A percentile compares a stretch with the other conserved stretches of the same genome.
Conservation (phyloP, 1,140 invertebrate genomes). For the Alviniconcha marisindica region DNA sequence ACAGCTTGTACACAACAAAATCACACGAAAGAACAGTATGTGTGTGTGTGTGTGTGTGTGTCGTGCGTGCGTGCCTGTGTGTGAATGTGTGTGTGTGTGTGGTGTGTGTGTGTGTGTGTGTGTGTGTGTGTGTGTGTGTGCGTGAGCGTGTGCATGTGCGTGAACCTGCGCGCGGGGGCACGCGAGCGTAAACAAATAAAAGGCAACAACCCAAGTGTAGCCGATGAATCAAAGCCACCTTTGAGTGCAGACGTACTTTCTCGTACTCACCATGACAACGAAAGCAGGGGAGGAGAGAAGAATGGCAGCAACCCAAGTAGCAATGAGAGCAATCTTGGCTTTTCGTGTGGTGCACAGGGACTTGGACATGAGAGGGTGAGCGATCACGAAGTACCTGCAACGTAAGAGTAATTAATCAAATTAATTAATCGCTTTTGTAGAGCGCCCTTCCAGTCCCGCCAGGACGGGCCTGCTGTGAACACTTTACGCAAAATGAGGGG, state of each 20-base stretch:
- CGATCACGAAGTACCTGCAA: slow-evolving; percentile 85
- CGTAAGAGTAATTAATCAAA: too few relatives aligned
- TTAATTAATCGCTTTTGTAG: too few relatives aligned
- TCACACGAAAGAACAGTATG: too few relatives aligned
- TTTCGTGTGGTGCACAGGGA: slow-evolving; percentile 85
- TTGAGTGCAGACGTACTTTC: too few relatives aligned
- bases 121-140: not conserved
- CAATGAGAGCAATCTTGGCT: slow-evolving; percentile 81
- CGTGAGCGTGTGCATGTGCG: not conserved
- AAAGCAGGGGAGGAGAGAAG: slow-evolving; percentile 74
- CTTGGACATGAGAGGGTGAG: slow-evolving; percentile 85
- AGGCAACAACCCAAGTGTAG: not conserved
- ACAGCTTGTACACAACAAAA: too few relatives aligned
- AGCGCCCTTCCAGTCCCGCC: too few relatives aligned
- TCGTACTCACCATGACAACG: slow-evolving; percentile 75
- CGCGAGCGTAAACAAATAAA: not conserved
- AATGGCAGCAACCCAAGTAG: slow-evolving; percentile 81
- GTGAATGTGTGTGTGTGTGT: too few relatives aligned
- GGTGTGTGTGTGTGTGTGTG: not conserved
- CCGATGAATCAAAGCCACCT: not conserved
- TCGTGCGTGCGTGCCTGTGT: not conserved
- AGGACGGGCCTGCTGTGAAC: too few relatives aligned
- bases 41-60: too few relatives aligned
- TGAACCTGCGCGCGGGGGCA: not conserved
- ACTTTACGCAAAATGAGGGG: too few relatives aligned